Evolutionary conservation across 2,888 invertebrate species (phyloP).

Genomic region (Rhagophthalmus giganteus): DNA sequence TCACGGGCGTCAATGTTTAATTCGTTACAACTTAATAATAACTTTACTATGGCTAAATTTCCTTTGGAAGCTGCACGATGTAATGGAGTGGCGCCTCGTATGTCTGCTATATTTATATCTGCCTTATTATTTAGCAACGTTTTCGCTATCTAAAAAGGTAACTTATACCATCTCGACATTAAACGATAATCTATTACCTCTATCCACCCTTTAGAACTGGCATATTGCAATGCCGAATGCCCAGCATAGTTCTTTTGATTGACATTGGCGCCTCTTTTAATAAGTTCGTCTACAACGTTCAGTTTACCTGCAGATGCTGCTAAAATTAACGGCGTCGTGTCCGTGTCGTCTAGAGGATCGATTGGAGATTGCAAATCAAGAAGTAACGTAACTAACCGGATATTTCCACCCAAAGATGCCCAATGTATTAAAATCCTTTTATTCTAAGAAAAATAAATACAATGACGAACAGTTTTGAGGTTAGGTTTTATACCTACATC

Average conservation of each 20-base stretch:
- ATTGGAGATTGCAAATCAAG: conserved; percentile 67
- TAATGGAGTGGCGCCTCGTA: conserved; percentile 71
- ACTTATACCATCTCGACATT: no score
- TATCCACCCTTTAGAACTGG: conserved; percentile 80
- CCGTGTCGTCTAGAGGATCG: conserved; percentile 74
- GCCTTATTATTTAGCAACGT: conserved; percentile 68
- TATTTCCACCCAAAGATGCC: conserved; percentile 78
- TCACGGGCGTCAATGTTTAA: conserved; percentile 65
- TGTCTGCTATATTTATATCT: conserved; percentile 69
- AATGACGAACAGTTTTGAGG: not conserved
- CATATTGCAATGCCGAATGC: conserved; percentile 82
- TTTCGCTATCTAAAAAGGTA: conserved; percentile 69
- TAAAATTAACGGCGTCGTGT: conserved; percentile 77
- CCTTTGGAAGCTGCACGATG: conserved; percentile 82
- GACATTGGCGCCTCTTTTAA: conserved; percentile 71
- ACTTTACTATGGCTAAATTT: conserved; percentile 66
- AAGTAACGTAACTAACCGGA: conserved; percentile 70
- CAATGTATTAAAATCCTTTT: conserved; percentile 75
- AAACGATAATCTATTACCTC: conserved; percentile 63
- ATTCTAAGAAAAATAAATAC: conserved; percentile 59
- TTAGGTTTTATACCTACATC: conserved; percentile 52
- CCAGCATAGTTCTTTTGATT: conserved; percentile 73
- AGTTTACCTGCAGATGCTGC: conserved; percentile 77
- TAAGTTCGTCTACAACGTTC: conserved; percentile 67
- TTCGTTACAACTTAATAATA: conserved; percentile 63